A percentile compares a stretch with the other conserved stretches of the same genome.
Evolutionary conservation across 2,888 invertebrate genomes (phyloP).

Genomic region (Diarsia rubi): DNA sequence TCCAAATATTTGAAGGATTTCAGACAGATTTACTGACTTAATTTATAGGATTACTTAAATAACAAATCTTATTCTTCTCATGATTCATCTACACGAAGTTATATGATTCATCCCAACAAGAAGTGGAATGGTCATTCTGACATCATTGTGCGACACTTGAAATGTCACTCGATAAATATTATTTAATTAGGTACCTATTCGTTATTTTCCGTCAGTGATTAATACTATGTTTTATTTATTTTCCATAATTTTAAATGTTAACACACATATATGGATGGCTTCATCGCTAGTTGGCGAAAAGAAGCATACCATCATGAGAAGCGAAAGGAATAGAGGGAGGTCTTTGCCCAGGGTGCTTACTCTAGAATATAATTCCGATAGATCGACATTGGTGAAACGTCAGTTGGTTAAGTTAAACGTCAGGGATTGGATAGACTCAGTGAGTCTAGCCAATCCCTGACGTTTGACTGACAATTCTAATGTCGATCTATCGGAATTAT

Average conservation of each 20-base stretch:
- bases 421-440: too few species aligned
- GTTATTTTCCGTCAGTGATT: constrained; percentile 16
- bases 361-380: too few species aligned
- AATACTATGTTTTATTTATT: background rate
- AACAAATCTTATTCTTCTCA: constrained; percentile 1
- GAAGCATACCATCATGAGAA: too few species aligned
- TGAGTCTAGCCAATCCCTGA: too few species aligned
- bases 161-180: constrained; percentile 14
- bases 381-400: too few species aligned
- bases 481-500: too few species aligned
- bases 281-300: too few species aligned
- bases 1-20: background rate
- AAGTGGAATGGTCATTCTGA: constrained; percentile 40
- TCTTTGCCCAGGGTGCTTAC: too few species aligned
- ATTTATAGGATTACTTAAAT: background rate
- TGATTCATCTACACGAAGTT: constrained; percentile 48
- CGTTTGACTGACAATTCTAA: too few species aligned
- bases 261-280: background rate
- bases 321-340: too few species aligned
- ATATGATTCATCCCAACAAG: constrained; percentile 42
- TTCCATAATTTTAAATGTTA: background rate
- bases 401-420: too few species aligned
- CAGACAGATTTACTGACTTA: background rate
- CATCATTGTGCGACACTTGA: constrained; percentile 35
- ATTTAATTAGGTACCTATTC: background rate